Percentiles rank a stretch among this genome's conserved stretches.
Evolutionary conservation across 2,888 invertebrate species (phyloP).

Genomic region (Diaphora mendica): DNA sequence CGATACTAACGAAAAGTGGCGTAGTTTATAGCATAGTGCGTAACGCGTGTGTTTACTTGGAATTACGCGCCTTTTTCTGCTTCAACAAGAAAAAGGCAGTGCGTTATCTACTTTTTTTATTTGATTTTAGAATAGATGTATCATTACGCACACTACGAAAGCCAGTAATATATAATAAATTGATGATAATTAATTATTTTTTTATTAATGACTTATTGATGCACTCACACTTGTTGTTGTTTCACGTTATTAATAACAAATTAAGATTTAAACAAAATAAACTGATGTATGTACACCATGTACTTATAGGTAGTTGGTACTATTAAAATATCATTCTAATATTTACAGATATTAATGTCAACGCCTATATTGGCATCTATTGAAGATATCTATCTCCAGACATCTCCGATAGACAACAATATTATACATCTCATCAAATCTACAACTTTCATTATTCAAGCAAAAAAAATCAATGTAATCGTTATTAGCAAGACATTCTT

Average conservation of each 20-base stretch:
- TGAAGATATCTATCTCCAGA: background rate
- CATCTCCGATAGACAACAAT: background rate
- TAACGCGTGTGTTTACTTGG: too few relatives aligned
- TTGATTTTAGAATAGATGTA: too few relatives aligned
- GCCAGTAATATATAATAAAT: too few relatives aligned
- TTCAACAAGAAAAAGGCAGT: too few relatives aligned
- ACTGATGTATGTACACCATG: background rate
- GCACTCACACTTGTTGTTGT: background rate
- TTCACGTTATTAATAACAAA: background rate
- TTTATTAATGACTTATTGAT: background rate
- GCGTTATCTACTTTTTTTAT: too few relatives aligned
- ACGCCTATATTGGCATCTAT: too few relatives aligned
- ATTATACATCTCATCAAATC: constrained; percentile 23
- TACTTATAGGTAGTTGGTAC: background rate
- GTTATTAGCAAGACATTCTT: constrained; percentile 15
- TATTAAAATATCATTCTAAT: background rate
- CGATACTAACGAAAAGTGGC: too few relatives aligned
- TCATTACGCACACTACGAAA: too few relatives aligned
- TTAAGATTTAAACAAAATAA: background rate
- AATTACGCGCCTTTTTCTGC: too few relatives aligned
- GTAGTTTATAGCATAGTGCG: too few relatives aligned
- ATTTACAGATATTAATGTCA: background rate
- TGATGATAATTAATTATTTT: too few relatives aligned
- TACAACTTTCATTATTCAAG: constrained; percentile 41
- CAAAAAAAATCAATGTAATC: constrained; percentile 40